Evolutionary conservation across 2,888 invertebrate species (phyloP), one percentile per base, ranked within the genome.

Genomic region (Acleris literana): DNA sequence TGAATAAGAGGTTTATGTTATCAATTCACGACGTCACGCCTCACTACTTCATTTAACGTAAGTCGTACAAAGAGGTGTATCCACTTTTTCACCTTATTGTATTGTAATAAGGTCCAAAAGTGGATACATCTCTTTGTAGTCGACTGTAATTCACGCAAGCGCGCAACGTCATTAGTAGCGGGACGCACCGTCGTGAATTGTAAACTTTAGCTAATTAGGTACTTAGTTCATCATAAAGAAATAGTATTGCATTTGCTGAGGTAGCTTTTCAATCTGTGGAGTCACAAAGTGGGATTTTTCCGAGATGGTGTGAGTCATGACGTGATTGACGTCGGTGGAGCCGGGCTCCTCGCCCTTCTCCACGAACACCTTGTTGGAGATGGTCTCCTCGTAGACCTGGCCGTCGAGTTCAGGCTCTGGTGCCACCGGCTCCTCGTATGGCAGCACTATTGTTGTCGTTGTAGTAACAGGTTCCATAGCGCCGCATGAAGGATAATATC

Each of bases 241-340:
- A 57, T 82, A 84, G 70, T 92, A 92, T 63, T 92, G 91, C 84
- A 90, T 82, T 71, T 92, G 92, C 69, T 92, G 84, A 1, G 92
- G 92, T 39, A 92, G 71, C 39, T 76, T 81, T 64, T 88, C 86
- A 44, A 89, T 83, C 64, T 87, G 81, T 0, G 92, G 91, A 0
- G 83, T 84, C 72, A 76, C 88, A 63, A 87, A 92, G 68, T 90
- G 88, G 0, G 90, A 81, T 64, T 90, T 91, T 57, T 92, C 92
- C 3, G 86, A 83, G 3, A 92, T 70, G 0, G 90, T 89, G 70
- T 92, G 92, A 0, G 87, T 88, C 77, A 84, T 92, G 0, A 92
- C 84, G 58, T 92, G 92, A 68, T 90, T 89, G 1, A 92, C 88
- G 7, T 88, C 86, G 0, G 88, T 80, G 0, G 85, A 74, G 0